Base-by-base conservation (phyloP, 2,888 invertebrate species). In the Spicauda simplicius region DNA sequence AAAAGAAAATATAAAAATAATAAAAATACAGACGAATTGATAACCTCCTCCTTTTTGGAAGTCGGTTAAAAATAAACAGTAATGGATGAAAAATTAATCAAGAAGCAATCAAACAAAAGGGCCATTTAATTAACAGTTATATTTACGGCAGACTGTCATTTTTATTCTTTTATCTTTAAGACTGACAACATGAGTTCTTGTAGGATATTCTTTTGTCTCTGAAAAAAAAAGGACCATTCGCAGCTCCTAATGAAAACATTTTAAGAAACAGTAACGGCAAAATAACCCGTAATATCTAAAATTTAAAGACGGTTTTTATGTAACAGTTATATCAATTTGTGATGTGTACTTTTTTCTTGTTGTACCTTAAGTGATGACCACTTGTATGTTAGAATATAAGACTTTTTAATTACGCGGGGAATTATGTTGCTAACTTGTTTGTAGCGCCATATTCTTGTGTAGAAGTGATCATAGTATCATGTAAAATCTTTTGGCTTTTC, bases 191-290 rank as follows among this genome's bases (percentile, higher is more conserved):
- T 30, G 60, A 25, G 52, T 30, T 10, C 57, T 57, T 54, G 3
- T 60, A 60, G 0, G 20, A 6, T 25, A 25, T 11, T 60, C 60
- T 50, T 57, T 57, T 57, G 57, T 60, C 18, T 50, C 25, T 2
- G 14, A 54, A 48, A 60, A n/a, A 30, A 57, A 57, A 60, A 52
- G 60, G 60, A 30, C 60, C 50, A 59, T 12, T 30, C 50, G 25
- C 25, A 48, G n/a, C 16, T 30, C 50, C 30, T 60, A 33, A 60
- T 45, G n/a, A 45, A n/a, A 41, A 57, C 12, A 41, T 41, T 57
- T 56, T 56, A 18, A 14, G 25, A 8, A 1, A 4, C 56, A 11
- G 33, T 18, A 11, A 33, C 11, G 37, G 33, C 25, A 2, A 56
- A 56, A 6, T 57, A 14, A 8, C 19, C 57, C 16, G 2, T 41